Conservation (phyloP, 2,888 invertebrate species). For the Teinopalpus imperialis region DNA sequence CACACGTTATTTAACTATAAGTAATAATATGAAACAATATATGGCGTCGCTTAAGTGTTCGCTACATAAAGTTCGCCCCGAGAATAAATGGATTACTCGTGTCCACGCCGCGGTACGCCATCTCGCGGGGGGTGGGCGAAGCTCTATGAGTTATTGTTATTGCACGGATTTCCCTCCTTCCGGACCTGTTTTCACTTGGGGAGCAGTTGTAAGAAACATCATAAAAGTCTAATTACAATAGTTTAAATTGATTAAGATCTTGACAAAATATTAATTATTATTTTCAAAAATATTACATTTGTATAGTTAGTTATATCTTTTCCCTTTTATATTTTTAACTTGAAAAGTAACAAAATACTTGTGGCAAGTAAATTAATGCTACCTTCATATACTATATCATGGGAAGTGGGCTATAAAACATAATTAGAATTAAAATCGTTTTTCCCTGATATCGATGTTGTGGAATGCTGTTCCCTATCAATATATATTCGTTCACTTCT, state of each 20-base stretch:
- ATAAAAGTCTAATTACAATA: constrained; percentile 67
- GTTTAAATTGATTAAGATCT: constrained; percentile 57
- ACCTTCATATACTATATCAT: too few relatives aligned
- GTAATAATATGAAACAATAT: constrained; percentile 78
- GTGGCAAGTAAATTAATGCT: too few relatives aligned
- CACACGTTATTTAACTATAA: constrained; percentile 64
- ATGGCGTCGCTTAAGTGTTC: constrained; percentile 67
- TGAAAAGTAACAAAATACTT: too few relatives aligned
- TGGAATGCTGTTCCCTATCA: constrained; percentile 1
- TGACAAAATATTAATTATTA: constrained; percentile 15
- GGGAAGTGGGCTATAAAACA: constrained; percentile 16
- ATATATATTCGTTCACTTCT: background rate
- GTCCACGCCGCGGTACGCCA: constrained; percentile 72
- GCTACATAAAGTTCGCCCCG: constrained; percentile 78
- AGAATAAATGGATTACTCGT: constrained; percentile 82
- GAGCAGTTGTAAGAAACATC: constrained; percentile 68
- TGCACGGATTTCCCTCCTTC: constrained; percentile 74
- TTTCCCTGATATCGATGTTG: constrained; percentile 11
- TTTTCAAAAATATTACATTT: too few relatives aligned
- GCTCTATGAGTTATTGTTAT: constrained; percentile 78
- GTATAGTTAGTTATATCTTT: too few relatives aligned
- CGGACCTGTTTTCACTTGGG: constrained; percentile 77
- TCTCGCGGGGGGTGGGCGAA: constrained; percentile 74
- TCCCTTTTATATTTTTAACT: too few relatives aligned
- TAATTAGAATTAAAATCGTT: constrained; percentile 21